These are phyloP conservation scores for Alouatta palliata DNA, from an alignment of 2,113 vertebrate species.

Conservation along the genomic window DNA sequence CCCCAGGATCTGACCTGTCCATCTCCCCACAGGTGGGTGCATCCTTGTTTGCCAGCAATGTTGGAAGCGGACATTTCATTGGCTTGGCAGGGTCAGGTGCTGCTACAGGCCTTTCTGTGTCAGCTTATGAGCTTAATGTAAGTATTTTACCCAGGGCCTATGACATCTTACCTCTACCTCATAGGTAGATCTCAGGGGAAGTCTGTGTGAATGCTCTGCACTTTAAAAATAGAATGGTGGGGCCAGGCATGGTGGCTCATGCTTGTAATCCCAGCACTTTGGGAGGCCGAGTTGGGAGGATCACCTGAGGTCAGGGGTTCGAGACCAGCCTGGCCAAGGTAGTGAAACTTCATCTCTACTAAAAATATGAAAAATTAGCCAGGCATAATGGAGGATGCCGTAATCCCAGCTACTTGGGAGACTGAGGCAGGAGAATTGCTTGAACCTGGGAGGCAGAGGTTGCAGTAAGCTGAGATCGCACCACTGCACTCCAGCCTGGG, in stretches of 20 bases:
- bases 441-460: too few species aligned
- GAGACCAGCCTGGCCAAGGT: too few species aligned
- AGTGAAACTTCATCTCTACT: too few species aligned
- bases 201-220: neutral
- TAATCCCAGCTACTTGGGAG: too few species aligned
- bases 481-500: too few species aligned
- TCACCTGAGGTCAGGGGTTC: too few species aligned
- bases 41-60: constrained; percentile 97
- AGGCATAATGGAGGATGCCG: rapidly evolving
- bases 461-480: too few species aligned
- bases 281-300: too few species aligned
- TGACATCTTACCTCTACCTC: neutral
- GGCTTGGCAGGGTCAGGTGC: constrained; percentile 96
- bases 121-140: constrained; percentile 96
- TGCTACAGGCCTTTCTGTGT: constrained; percentile 90
- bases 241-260: too few species aligned
- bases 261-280: too few species aligned
- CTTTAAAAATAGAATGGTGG: neutral
- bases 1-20: neutral
- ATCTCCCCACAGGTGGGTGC: constrained; percentile 90
- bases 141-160: constrained; percentile 44
- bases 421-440: too few species aligned
- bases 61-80: constrained; percentile 97
- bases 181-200: rapidly evolving
- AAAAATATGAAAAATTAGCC: too few species aligned